These are phyloP conservation scores for zebrafish (Danio rerio) DNA, from an alignment of 2,113 vertebrate genomes.

Conservation along the genomic window GRCz12tu NC_133187.1:27389501-27390000, in stretches of 20 bases:
- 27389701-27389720: constrained; percentile 96
- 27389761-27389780: constrained; percentile 96
- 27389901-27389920: constrained; percentile 99
- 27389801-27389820: constrained; percentile 97
- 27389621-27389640: constrained; percentile 97
- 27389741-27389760: constrained; percentile 98
- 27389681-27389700: constrained; percentile 98
- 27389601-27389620: constrained; percentile 99
- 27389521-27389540: constrained; percentile 95
- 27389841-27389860: constrained; percentile 98
- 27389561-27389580: constrained; percentile 97
- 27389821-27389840: constrained; percentile 96
- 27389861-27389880: constrained; percentile 98
- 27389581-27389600: constrained; percentile 96
- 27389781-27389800: constrained; percentile 99
- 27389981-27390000: background rate
- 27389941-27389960: background rate
- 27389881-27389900: constrained; percentile 95
- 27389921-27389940: background rate
- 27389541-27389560: constrained; percentile 97
- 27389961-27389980: background rate
- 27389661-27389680: constrained; percentile 98
- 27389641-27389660: constrained; percentile 93
- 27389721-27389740: constrained; percentile 99
- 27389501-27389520: constrained; percentile 93